These are phyloP conservation scores for Psittacula echo DNA, from an alignment of 2,797 vertebrate species.

Conservation along the genomic window DNA sequence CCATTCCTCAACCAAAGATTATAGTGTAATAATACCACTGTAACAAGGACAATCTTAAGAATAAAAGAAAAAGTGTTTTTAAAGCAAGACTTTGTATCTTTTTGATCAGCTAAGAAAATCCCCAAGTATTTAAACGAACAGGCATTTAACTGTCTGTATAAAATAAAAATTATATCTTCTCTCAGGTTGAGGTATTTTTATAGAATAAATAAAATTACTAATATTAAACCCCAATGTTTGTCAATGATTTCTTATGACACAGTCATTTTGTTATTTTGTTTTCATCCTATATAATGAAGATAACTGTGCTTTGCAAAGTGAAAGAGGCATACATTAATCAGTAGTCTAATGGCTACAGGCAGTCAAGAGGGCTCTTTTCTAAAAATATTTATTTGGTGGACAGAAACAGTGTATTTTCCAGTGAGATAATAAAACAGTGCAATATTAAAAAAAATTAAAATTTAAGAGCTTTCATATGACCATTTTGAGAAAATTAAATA, in stretches of 20 bases:
- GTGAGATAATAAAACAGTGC: not conserved
- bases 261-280: not conserved
- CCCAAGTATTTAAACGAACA: not conserved
- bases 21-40: not conserved
- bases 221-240: not conserved
- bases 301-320: not conserved
- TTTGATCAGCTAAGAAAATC: not conserved
- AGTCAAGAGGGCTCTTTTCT: not conserved
- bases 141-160: not conserved
- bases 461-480: not conserved
- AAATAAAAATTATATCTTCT: not conserved
- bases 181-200: not conserved
- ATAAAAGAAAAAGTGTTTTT: not conserved
- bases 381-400: not conserved
- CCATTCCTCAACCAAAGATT: not conserved
- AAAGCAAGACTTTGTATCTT: not conserved
- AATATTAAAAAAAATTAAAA: not conserved
- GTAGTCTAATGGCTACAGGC: not conserved
- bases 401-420: not conserved
- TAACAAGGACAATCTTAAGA: not conserved
- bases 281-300: not conserved
- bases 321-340: not conserved
- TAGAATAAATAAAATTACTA: not conserved
- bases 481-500: not conserved
- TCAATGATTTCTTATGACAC: not conserved